Base-by-base conservation (phyloP, 2,888 invertebrate species). In the Cheilosia pagana region DNA sequence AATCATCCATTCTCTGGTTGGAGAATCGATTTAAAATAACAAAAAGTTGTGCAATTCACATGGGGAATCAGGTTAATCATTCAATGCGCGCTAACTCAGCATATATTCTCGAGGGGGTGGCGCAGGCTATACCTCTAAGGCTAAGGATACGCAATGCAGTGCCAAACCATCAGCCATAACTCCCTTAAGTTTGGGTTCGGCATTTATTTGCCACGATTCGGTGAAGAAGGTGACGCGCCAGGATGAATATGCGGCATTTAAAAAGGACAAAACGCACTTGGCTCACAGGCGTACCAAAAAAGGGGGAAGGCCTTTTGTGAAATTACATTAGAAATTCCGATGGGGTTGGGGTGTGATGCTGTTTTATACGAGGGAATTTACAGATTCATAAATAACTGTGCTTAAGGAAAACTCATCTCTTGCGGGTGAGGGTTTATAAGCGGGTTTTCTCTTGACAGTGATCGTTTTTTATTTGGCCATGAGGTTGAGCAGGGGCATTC, bases 11-110 rank as follows among this genome's bases (percentile, higher is more conserved):
- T 77, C 50, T 19, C 55, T 57, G 52, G 45, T 62, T 53, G 31
- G 21, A 41, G 41, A 70, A 79, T 85, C 83, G 83, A 85, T 85
- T 60, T 85, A 79, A 79, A 79, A 75, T 85, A 85, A 74, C 81
- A 85, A 85, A 68, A 81, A 72, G 60, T 83, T 82, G 57, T 68
- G 83, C 81, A 87, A 87, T 86, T 65, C 85, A 86, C 87, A 70
- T 71, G 87, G 87, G 87, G 87, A 88, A 87, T 87, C 86, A 87
- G 86, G 87, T 87, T 88, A 87, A 87, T 88, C 87, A 88, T 87
- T 85, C 78, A 25, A 10, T 45, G 53, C 25, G 55, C 41, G 67
- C 50, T 79, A 53, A 71, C 75, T 77, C 87, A 71, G 78, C 85
- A 74, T 59, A 25, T n/a, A 23, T 35, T 71, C 76, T 82, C 83